These are phyloP conservation scores for Drosophila punjabiensis DNA, from an alignment of 1,140 invertebrate genomes.

Conservation along the genomic window DNA sequence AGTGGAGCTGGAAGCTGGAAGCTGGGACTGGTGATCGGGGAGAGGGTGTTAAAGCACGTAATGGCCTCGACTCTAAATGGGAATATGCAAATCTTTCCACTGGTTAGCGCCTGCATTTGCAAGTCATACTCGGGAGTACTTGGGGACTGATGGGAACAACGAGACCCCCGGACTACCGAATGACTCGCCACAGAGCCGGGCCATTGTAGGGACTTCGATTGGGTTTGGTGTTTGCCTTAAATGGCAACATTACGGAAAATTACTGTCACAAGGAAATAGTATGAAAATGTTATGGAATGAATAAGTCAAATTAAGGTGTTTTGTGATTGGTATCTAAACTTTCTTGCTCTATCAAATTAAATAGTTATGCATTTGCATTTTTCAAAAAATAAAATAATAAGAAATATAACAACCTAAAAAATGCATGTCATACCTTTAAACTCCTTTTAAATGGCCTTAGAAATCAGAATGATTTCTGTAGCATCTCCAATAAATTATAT, in stretches of 20 bases:
- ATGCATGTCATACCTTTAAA: no score
- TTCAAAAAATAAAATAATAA: no score
- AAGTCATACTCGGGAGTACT: conserved; percentile 39
- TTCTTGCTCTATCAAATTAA: not conserved
- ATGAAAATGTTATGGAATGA: not conserved
- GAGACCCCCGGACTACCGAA: conserved; percentile 26
- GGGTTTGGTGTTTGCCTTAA: not conserved
- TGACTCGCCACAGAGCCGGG: conserved; percentile 15
- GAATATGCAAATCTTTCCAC: conserved; percentile 57
- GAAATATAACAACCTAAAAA: no score
- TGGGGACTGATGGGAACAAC: conserved; percentile 11
- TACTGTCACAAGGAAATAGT: not conserved
- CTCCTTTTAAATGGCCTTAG: not conserved
- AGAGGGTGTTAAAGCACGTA: conserved; percentile 1
- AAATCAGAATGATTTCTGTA: no score
- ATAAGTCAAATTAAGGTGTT: not conserved
- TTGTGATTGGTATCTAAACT: not conserved
- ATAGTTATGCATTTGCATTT: not conserved
- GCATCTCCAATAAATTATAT: not conserved
- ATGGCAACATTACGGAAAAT: conserved; percentile 7
- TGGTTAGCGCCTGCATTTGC: conserved; percentile 60
- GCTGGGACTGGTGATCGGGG: not conserved
- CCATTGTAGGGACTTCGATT: conserved; percentile 8
- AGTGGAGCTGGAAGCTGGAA: conserved; percentile 2
- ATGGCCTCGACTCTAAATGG: conserved; percentile 45